Evolutionary conservation across 2,113 vertebrate species (phyloP).

Genomic region (Kryptolebias marmoratus): DNA sequence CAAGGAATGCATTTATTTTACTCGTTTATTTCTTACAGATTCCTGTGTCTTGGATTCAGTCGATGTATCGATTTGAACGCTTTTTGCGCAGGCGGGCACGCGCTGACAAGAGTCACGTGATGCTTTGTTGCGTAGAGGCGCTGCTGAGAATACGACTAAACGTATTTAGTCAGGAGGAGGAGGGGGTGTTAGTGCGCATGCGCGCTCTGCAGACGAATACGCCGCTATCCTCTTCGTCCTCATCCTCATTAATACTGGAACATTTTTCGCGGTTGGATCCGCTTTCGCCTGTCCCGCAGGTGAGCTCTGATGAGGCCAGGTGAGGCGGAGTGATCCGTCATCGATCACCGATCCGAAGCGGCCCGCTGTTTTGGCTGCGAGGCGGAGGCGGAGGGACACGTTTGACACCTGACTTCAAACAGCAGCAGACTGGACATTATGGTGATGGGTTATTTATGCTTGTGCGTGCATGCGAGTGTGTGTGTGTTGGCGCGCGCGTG

Average conservation of each 20-base stretch:
- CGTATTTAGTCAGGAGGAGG: neutral
- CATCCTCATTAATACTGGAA: neutral
- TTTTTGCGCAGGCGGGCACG: neutral
- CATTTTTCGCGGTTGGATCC: neutral
- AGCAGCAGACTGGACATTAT: conserved; percentile 3
- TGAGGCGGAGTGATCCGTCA: neutral
- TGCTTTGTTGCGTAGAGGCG: conserved; percentile 29
- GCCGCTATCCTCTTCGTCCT: conserved; percentile 21
- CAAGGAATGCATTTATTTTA: no score
- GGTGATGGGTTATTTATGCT: neutral
- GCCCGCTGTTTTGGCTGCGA: neutral
- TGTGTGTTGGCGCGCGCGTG: neutral
- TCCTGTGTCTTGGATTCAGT: neutral
- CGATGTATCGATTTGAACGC: neutral
- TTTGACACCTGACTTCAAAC: conserved; percentile 36
- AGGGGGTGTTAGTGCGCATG: conserved; percentile 40
- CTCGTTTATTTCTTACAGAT: neutral
- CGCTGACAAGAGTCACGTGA: neutral
- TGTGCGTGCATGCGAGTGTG: neutral
- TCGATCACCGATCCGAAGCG: neutral
- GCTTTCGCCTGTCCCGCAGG: conserved; percentile 33
- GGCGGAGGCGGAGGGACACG: conserved; percentile 6
- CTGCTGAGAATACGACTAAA: conserved; percentile 37
- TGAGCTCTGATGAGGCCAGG: conserved; percentile 28
- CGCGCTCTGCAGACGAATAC: conserved; percentile 46